These are phyloP conservation scores for Amphiprion ocellaris DNA, from an alignment of 2,113 vertebrate species.

Conservation along the genomic window DNA sequence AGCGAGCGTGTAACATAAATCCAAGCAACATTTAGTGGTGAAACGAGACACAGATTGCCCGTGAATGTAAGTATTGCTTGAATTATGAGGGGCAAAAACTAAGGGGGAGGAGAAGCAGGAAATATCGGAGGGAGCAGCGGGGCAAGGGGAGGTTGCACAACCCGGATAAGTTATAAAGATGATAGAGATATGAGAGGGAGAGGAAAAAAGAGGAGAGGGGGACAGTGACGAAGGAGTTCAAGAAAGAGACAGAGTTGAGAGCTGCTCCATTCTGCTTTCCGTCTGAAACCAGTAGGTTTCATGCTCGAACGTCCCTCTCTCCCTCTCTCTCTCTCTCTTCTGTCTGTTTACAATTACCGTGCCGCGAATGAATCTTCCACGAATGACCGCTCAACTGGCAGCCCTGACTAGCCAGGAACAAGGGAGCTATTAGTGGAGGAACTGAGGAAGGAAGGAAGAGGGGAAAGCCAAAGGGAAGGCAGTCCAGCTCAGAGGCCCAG, in stretches of 20 bases:
- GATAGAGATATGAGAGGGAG: constrained; percentile 30
- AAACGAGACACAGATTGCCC: constrained; percentile 51
- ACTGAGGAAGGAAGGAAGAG: constrained; percentile 88
- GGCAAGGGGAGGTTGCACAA: background rate
- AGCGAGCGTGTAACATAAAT: constrained; percentile 47
- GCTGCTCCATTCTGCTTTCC: constrained; percentile 47
- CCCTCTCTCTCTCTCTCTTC: constrained; percentile 28
- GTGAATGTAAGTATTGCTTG: constrained; percentile 30
- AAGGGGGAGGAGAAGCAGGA: constrained; percentile 7
- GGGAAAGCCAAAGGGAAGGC: constrained; percentile 88
- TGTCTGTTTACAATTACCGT: constrained; percentile 89
- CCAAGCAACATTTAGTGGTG: constrained; percentile 54
- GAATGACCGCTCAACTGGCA: constrained; percentile 87
- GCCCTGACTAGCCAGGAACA: constrained; percentile 88
- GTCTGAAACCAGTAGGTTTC: constrained; percentile 46
- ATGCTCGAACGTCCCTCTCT: constrained; percentile 26
- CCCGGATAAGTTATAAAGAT: constrained; percentile 48
- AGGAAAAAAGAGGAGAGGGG: constrained; percentile 13
- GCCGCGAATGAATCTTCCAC: constrained; percentile 89
- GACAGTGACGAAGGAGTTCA: background rate
- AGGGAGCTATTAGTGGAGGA: constrained; percentile 89
- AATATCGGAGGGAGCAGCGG: background rate
- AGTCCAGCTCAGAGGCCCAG: constrained; percentile 84
- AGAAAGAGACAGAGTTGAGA: constrained; percentile 29
- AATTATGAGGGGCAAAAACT: constrained; percentile 34